These are phyloP conservation scores for Nothocercus nigrocapillus DNA, from an alignment of 2,113 vertebrate genomes.

Conservation along the genomic window DNA sequence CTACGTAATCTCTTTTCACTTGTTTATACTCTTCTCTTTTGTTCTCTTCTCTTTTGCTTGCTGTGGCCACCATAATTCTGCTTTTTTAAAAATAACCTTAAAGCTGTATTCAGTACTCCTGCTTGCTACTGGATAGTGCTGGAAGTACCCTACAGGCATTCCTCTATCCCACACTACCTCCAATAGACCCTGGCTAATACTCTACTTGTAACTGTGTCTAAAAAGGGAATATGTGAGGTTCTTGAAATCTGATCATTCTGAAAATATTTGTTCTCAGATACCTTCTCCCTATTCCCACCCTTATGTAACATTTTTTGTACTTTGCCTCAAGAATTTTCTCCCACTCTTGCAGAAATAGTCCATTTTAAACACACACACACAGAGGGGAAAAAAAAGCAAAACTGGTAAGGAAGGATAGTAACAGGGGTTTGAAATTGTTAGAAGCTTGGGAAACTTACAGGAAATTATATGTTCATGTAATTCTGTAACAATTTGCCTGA, in stretches of 20 bases:
- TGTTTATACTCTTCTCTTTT: rapidly evolving
- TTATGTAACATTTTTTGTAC: neutral
- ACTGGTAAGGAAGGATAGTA: neutral
- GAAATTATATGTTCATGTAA: neutral
- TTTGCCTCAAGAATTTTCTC: too few species aligned
- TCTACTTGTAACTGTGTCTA: rapidly evolving
- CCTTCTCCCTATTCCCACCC: neutral
- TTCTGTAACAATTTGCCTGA: neutral
- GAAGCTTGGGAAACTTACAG: neutral
- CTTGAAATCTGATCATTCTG: neutral
- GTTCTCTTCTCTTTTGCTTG: neutral
- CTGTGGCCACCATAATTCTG: neutral
- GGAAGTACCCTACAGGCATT: neutral
- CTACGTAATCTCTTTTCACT: rapidly evolving
- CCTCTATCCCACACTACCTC: rapidly evolving
- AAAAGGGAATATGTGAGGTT: neutral
- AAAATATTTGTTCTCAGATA: neutral
- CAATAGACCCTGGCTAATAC: neutral
- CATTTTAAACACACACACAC: neutral
- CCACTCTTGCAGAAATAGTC: too few species aligned
- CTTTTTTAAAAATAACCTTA: neutral
- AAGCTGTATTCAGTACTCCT: neutral
- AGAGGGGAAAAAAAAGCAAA: neutral
- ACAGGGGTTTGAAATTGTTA: neutral
- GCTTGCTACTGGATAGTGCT: neutral